Conservation (phyloP, 2,888 invertebrate genomes). For the Stenurella melanura region DNA sequence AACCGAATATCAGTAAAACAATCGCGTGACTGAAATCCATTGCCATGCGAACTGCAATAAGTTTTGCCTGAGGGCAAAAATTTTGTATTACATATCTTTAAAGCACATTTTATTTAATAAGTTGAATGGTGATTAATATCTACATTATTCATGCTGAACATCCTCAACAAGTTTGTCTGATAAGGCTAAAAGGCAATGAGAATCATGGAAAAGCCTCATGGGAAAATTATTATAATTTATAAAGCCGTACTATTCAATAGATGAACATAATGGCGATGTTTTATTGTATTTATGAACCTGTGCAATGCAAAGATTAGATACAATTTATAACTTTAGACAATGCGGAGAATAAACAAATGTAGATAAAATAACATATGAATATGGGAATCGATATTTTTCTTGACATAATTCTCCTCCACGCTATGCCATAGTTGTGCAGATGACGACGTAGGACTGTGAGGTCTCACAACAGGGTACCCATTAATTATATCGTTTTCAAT, state of each 20-base stretch:
- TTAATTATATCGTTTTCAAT: too few species aligned
- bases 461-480: not conserved
- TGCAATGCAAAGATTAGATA: not conserved
- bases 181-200: not conserved
- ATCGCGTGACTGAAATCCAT: constrained; percentile 50
- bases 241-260: not conserved
- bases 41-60: constrained; percentile 41
- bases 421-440: not conserved
- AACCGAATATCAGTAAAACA: constrained; percentile 36
- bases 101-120: constrained; percentile 15
- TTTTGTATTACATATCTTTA: constrained; percentile 6
- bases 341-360: not conserved
- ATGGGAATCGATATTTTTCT: not conserved
- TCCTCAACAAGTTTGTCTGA: constrained; percentile 18
- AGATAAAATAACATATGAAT: not conserved
- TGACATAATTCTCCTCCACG: not conserved
- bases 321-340: not conserved
- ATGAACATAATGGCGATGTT: not conserved
- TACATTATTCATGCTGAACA: constrained; percentile 5
- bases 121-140: constrained; percentile 27
- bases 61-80: constrained; percentile 39
- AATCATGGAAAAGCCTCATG: constrained; percentile 13
- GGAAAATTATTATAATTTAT: constrained; percentile 23
- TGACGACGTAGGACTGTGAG: not conserved
- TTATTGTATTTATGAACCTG: constrained; percentile 5